Conservation (phyloP, 2,113 vertebrate species). For the Nematolebias whitei region DNA sequence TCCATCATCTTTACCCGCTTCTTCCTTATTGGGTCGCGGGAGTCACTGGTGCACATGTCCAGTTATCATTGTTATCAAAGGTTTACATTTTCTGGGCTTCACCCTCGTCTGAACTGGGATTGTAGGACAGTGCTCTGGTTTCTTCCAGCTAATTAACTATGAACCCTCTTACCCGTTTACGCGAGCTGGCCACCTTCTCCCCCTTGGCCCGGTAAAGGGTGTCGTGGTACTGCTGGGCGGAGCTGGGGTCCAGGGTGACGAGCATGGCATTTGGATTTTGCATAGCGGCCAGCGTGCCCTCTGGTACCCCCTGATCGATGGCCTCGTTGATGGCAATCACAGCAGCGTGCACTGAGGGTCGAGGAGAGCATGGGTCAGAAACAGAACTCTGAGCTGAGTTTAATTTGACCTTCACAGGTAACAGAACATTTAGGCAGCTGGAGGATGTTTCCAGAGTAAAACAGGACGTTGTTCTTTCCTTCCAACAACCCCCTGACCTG, state of each 20-base stretch:
- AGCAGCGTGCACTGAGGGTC: conserved; percentile 91
- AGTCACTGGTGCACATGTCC: no score
- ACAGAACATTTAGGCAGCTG: background rate
- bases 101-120: no score
- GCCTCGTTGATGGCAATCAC: conserved; percentile 99
- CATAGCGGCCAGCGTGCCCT: conserved; percentile 87
- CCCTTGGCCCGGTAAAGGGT: conserved; percentile 89
- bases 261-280: conserved; percentile 97
- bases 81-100: no score
- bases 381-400: background rate
- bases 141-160: background rate
- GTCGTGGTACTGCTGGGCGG: conserved; percentile 85
- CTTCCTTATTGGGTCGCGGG: no score
- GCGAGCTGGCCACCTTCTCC: conserved; percentile 89
- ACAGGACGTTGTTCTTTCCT: background rate
- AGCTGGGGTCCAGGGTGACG: conserved; percentile 82
- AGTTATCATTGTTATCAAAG: no score
- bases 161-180: conserved; percentile 86
- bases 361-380: background rate
- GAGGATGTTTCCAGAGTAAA: background rate
- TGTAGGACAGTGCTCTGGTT: no score
- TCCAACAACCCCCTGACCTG: no score
- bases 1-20: no score
- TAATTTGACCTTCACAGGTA: background rate
- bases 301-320: conserved; percentile 86